Conservation (phyloP, 92 coral and sea anemone genomes). For the Paramuricea clavata region DNA sequence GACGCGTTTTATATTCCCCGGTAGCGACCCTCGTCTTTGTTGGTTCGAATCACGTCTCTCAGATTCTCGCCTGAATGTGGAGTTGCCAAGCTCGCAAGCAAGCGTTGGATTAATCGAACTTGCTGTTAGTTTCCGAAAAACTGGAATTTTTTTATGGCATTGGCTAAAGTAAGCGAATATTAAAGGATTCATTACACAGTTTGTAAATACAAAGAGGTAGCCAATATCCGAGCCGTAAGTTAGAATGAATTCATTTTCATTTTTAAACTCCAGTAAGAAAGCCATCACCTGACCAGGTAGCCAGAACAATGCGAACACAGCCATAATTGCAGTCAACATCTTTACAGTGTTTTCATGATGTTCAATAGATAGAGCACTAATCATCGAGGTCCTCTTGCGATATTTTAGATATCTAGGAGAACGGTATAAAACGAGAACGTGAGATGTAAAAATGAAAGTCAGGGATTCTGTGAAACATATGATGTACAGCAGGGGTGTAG, state of each 20-base stretch:
- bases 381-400: conserved; percentile 31
- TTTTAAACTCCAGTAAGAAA: conserved; percentile 23
- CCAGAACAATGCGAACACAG: conserved; percentile 44
- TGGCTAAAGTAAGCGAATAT: conserved; percentile 40
- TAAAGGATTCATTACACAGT: conserved; percentile 42
- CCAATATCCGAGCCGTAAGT: conserved; percentile 29
- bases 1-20: neutral
- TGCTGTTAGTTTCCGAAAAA: neutral
- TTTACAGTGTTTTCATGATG: conserved; percentile 33
- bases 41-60: neutral
- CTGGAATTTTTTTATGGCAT: neutral
- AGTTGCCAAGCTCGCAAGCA: neutral
- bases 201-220: conserved; percentile 25
- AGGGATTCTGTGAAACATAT: too few species aligned
- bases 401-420: conserved; percentile 22
- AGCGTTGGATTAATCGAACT: neutral
- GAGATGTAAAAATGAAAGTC: too few species aligned
- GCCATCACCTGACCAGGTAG: conserved; percentile 46
- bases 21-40: conserved; percentile 9
- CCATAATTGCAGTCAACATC: conserved; percentile 33
- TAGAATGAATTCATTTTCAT: conserved; percentile 14
- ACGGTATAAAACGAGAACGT: neutral
- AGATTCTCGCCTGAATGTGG: conserved; percentile 5
- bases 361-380: conserved; percentile 20
- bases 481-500: too few species aligned